Evolutionary conservation across 92 coral and sea anemone species (phyloP).

Genomic region (Porites lobata): DNA sequence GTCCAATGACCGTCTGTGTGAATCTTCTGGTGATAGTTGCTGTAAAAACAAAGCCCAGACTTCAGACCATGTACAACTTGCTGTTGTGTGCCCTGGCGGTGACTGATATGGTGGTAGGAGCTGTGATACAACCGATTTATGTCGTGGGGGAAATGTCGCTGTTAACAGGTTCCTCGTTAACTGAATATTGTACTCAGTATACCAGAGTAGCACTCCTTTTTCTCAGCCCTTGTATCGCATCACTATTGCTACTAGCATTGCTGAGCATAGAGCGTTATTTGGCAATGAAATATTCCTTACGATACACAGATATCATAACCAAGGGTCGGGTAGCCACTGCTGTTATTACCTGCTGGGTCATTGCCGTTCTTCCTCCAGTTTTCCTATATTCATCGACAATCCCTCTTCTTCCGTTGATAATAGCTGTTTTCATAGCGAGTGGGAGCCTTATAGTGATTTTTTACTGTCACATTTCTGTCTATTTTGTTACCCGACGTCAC

Average conservation of each 20-base stretch:
- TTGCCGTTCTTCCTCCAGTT: not conserved
- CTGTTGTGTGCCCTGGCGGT: slow-evolving; percentile 24
- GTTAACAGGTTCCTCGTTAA: not conserved
- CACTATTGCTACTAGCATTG: slow-evolving; percentile 11
- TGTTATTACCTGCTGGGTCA: not conserved
- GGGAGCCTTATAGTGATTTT: not conserved
- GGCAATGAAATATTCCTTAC: slow-evolving; percentile 14
- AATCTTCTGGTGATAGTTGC: slow-evolving; percentile 32
- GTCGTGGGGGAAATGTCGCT: slow-evolving; percentile 3
- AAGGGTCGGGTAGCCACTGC: not conserved
- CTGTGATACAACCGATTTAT: slow-evolving; percentile 9
- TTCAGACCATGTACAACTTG: slow-evolving; percentile 24
- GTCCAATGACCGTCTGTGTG: slow-evolving; percentile 4
- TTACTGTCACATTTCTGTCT: slow-evolving; percentile 24
- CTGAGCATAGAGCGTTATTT: slow-evolving; percentile 2
- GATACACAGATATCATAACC: slow-evolving; percentile 1
- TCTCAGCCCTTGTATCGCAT: not conserved
- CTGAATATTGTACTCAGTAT: slow-evolving; percentile 3
- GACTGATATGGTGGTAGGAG: slow-evolving; percentile 28
- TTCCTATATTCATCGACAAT: not conserved
- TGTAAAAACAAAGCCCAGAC: slow-evolving; percentile 8
- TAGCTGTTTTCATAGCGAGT: not conserved
- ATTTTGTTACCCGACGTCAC: slow-evolving; percentile 10
- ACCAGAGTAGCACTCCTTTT: not conserved
- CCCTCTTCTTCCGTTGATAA: not conserved